A percentile compares a stretch with the other conserved stretches of the same genome.
These are phyloP conservation scores for Saccostrea glomerata DNA, from an alignment of 1,140 invertebrate species.

Conservation along the genomic window DNA sequence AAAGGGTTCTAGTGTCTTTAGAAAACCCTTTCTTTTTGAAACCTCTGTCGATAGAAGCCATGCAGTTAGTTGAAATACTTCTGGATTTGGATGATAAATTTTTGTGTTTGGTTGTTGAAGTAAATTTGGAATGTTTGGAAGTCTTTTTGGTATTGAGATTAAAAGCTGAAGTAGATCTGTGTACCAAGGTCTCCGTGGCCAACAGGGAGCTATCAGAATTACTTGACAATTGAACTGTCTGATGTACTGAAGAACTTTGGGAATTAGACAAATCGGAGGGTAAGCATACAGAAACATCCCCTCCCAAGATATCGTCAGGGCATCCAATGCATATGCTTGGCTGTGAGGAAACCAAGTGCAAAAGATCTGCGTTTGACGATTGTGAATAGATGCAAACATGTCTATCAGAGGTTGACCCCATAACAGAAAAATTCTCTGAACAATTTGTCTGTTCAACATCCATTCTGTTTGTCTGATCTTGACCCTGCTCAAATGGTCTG, in stretches of 20 bases:
- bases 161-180: slow-evolving; percentile 16
- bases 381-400: slow-evolving; percentile 49
- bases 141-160: slow-evolving; percentile 24
- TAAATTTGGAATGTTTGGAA: slow-evolving; percentile 29
- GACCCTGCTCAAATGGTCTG: slow-evolving; percentile 28
- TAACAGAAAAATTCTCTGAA: slow-evolving; percentile 31
- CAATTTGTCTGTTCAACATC: slow-evolving; percentile 48
- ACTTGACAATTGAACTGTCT: neutral
- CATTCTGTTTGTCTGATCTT: slow-evolving; percentile 43
- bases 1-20: slow-evolving; percentile 34
- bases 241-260: slow-evolving; percentile 29
- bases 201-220: slow-evolving; percentile 37
- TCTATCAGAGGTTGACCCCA: slow-evolving; percentile 54
- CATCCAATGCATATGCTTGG: slow-evolving; percentile 52
- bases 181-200: slow-evolving; percentile 37
- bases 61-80: slow-evolving; percentile 38
- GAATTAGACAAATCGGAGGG: slow-evolving; percentile 46
- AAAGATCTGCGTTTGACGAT: slow-evolving; percentile 48
- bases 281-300: slow-evolving; percentile 51
- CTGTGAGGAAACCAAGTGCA: slow-evolving; percentile 53
- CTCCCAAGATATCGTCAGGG: slow-evolving; percentile 51
- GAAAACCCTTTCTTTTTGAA: slow-evolving; percentile 30
- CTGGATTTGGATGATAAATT: slow-evolving; percentile 26
- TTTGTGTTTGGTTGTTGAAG: slow-evolving; percentile 9
- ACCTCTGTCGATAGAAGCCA: slow-evolving; percentile 44